Evolutionary conservation across 1,140 invertebrate genomes (phyloP).

Genomic region (Pemphigus obesinymphae): DNA sequence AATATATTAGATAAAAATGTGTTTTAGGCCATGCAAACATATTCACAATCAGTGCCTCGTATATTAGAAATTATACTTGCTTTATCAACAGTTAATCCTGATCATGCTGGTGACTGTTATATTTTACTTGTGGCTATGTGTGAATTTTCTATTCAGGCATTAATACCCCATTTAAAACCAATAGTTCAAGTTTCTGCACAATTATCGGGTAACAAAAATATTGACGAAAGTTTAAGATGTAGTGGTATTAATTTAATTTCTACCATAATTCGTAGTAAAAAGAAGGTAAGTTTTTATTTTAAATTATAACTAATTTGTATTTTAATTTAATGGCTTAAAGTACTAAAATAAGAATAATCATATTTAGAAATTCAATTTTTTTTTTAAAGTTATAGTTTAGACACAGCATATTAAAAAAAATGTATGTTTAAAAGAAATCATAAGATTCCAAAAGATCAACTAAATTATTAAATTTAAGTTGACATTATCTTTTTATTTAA

Average conservation of each 20-base stretch:
- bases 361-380: too few species aligned
- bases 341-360: too few species aligned
- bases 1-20: background rate
- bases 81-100: slow-evolving; percentile 10
- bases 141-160: slow-evolving; percentile 32
- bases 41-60: slow-evolving; percentile 15
- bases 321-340: too few species aligned
- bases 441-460: too few species aligned
- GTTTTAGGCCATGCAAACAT: slow-evolving; percentile 17
- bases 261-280: slow-evolving; percentile 15
- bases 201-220: slow-evolving; percentile 6
- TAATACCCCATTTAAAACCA: slow-evolving; percentile 25
- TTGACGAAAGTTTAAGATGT: slow-evolving; percentile 22
- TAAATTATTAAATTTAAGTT: too few species aligned
- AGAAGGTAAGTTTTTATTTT: slow-evolving; percentile 7
- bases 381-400: too few species aligned
- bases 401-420: too few species aligned
- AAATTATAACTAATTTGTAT: too few species aligned
- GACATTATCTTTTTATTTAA: too few species aligned
- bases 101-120: slow-evolving; percentile 24
- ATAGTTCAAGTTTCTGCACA: slow-evolving; percentile 34
- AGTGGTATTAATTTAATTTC: slow-evolving; percentile 29
- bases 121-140: slow-evolving; percentile 4
- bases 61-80: background rate
- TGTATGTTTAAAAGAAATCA: too few species aligned